Base-by-base conservation (phyloP, 2,888 invertebrate species). In the Yponomeuta sedellus region DNA sequence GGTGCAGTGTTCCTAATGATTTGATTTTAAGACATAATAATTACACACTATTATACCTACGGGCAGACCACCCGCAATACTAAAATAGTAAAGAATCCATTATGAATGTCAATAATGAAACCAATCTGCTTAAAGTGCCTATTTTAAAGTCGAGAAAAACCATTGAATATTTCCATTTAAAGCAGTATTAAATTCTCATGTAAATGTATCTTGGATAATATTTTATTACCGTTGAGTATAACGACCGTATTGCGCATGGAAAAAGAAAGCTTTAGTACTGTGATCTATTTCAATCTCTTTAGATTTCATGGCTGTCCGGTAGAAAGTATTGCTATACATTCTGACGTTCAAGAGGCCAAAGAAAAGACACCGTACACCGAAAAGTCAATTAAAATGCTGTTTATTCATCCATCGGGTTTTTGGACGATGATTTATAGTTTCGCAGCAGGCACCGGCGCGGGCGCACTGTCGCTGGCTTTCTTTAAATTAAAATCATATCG, bases 341-440 rank as follows among this genome's bases (percentile, higher is more conserved):
- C 73, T 58, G 56, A 16, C 56, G n/a, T 71, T 71, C 70, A 71
- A 71, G 70, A 74, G 69, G 77, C 82, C 81, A 80, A 83, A 81
- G 79, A 81, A 81, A 81, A 83, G 83, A 86, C 85, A 84, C 79
- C 73, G 77, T 79, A 78, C 83, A 86, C 86, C 87, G 83, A 83
- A 86, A 87, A 91, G 86, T 86, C 86, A 88, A 90, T 91, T 89
- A 91, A 84, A 88, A 80, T 78, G 80, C 81, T 86, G 85, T 88
- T 88, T 88, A 85, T 87, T 87, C 84, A 85, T 86, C 82, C 81
- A 68, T 75, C 76, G 77, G 74, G 71, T 72, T 69, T 76, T 73
- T 76, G 71, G 76, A 77, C 74, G 82, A 90, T 91, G 91, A 90
- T 91, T 89, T 89, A 91, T 91, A 86, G 88, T 85, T 85, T 88